A percentile compares a stretch with the other conserved stretches of the same genome.
phyloP scores from a whole-genome alignment of 53 echinoderm and acorn worm genomes.

The Mesocentrotus franciscanus region DNA sequence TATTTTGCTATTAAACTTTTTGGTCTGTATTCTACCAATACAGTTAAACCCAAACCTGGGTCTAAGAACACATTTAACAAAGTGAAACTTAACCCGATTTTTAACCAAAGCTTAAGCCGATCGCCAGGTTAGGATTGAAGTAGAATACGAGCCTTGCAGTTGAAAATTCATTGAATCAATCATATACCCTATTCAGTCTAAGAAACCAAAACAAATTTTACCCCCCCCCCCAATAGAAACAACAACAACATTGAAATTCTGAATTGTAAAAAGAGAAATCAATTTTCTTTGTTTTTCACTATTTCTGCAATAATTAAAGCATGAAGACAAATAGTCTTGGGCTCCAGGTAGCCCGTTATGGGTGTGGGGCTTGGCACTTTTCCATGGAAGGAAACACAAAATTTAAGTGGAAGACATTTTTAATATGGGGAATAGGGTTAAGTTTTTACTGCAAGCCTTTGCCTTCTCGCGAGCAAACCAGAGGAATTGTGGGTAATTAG shows the following conservation, averaged over 20 bases:
- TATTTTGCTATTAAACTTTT: neutral
- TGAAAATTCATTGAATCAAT: no score
- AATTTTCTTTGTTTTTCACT: neutral
- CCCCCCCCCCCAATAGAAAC: no score
- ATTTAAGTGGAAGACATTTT: neutral
- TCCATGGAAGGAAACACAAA: neutral
- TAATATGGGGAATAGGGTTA: neutral
- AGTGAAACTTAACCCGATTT: no score
- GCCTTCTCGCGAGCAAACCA: neutral
- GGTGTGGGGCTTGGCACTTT: neutral
- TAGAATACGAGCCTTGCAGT: no score
- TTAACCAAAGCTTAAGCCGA: no score
- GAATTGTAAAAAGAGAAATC: neutral
- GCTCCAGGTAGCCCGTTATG: neutral
- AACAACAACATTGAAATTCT: neutral
- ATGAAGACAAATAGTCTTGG: neutral
- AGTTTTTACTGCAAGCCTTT: neutral
- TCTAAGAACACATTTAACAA: no score
- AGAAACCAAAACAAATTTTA: no score
- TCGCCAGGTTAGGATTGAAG: no score
- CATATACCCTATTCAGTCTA: no score
- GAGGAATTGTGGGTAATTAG: constrained; percentile 48
- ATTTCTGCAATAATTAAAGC: neutral
- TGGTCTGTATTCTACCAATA: neutral
- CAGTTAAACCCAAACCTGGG: no score